Evolutionary conservation across 1,140 invertebrate species (phyloP).

Genomic region (Atta texana): DNA sequence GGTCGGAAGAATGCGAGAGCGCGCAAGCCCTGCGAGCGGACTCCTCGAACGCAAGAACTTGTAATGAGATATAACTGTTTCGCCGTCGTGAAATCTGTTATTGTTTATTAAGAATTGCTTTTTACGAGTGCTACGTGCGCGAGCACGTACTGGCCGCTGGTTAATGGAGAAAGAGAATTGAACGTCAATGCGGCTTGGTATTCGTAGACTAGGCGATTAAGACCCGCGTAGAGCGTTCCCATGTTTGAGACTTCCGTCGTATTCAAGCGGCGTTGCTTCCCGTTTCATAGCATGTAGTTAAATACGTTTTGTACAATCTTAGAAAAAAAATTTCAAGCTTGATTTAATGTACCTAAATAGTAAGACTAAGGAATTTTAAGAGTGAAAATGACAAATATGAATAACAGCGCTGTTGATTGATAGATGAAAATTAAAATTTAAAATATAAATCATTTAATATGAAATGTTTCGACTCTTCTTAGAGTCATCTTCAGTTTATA

Average conservation of each 20-base stretch:
- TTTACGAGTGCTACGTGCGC: slow-evolving; percentile 60
- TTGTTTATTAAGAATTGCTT: slow-evolving; percentile 74
- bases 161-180: slow-evolving; percentile 66
- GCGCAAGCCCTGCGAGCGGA: background rate
- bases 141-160: slow-evolving; percentile 51
- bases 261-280: background rate
- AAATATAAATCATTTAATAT: too few species aligned
- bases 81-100: slow-evolving; percentile 73
- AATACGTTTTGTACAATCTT: background rate
- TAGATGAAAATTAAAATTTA: too few species aligned
- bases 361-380: background rate
- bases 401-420: too few species aligned
- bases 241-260: slow-evolving; percentile 25
- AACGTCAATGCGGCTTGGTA: slow-evolving; percentile 29
- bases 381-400: too few species aligned
- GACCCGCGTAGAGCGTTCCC: slow-evolving; percentile 1
- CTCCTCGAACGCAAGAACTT: slow-evolving; percentile 64
- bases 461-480: too few species aligned
- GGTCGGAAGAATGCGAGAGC: slow-evolving; percentile 44
- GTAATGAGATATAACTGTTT: slow-evolving; percentile 75
- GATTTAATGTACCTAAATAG: background rate
- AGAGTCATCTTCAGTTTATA: too few species aligned
- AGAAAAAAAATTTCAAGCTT: background rate
- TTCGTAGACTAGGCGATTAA: slow-evolving; percentile 10
- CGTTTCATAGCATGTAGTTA: background rate